These are phyloP conservation scores for Antennarius maculatus DNA, from an alignment of 2,797 vertebrate species.

Conservation along the genomic window DNA sequence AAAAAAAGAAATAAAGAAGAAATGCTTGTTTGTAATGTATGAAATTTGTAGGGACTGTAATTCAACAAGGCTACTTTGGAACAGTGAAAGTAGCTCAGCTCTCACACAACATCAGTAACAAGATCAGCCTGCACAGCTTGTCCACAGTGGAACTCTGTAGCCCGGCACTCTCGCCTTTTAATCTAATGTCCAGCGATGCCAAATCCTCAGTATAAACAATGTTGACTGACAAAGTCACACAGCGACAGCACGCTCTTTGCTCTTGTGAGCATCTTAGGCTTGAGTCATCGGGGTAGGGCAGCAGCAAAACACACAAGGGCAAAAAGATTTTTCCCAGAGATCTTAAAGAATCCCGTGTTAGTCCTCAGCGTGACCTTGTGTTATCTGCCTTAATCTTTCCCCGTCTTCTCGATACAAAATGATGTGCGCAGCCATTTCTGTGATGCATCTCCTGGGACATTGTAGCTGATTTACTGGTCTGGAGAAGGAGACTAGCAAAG, in stretches of 20 bases:
- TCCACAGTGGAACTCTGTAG: slow-evolving; percentile 17
- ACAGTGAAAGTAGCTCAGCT: slow-evolving; percentile 3
- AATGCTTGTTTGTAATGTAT: background rate
- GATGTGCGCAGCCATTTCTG: background rate
- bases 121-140: slow-evolving; percentile 39
- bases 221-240: slow-evolving; percentile 40
- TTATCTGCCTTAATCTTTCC: slow-evolving; percentile 26
- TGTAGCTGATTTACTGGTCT: slow-evolving; percentile 9
- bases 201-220: slow-evolving; percentile 51
- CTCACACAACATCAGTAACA: slow-evolving; percentile 20
- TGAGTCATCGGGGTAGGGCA: slow-evolving; percentile 33
- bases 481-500: slow-evolving; percentile 5
- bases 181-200: slow-evolving; percentile 41
- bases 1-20: background rate
- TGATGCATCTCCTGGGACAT: background rate
- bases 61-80: background rate
- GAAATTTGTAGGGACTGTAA: background rate
- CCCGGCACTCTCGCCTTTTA: slow-evolving; percentile 34
- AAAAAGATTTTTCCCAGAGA: slow-evolving; percentile 56
- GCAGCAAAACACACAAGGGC: slow-evolving; percentile 19
- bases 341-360: slow-evolving; percentile 39
- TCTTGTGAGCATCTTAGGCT: slow-evolving; percentile 46
- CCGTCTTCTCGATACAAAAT: slow-evolving; percentile 8
- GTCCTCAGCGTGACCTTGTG: slow-evolving; percentile 40
- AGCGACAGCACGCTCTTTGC: slow-evolving; percentile 28